Conservation (phyloP, 2,797 vertebrate genomes). For the Gephyroberyx darwinii region DNA sequence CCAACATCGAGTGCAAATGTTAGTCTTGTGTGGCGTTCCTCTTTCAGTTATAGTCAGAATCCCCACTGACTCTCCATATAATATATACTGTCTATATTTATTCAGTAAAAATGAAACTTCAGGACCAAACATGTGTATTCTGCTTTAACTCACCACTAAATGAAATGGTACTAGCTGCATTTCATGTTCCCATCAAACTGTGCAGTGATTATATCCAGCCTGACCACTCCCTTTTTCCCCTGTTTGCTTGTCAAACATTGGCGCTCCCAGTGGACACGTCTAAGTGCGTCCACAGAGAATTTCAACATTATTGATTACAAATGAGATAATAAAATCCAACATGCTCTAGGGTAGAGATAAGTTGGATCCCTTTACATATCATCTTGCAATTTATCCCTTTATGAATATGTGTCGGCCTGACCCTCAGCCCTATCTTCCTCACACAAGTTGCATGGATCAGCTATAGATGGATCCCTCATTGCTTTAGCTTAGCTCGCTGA, state of each 20-base stretch:
- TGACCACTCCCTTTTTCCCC: slow-evolving; percentile 20
- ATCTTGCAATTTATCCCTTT: slow-evolving; percentile 47
- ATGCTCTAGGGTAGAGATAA: slow-evolving; percentile 64
- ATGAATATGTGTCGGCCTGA: slow-evolving; percentile 23
- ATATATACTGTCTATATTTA: background rate
- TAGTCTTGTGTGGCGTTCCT: slow-evolving; percentile 26
- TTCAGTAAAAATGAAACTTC: background rate
- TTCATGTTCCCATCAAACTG: slow-evolving; percentile 32
- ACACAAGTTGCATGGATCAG: slow-evolving; percentile 52
- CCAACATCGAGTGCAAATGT: slow-evolving; percentile 37
- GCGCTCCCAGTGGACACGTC: slow-evolving; percentile 43
- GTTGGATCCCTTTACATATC: slow-evolving; percentile 64
- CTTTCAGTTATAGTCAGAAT: slow-evolving; percentile 5
- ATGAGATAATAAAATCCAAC: slow-evolving; percentile 69
- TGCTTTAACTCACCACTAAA: slow-evolving; percentile 19
- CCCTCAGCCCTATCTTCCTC: background rate
- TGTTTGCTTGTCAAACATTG: slow-evolving; percentile 54
- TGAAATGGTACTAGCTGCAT: background rate
- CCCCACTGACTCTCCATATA: slow-evolving; percentile 13
- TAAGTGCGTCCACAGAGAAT: slow-evolving; percentile 62
- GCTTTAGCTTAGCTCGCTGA: slow-evolving; percentile 66
- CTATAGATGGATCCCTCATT: slow-evolving; percentile 50
- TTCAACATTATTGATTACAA: slow-evolving; percentile 73
- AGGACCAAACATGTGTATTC: background rate
- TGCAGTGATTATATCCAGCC: slow-evolving; percentile 14